Evolutionary conservation across 2,888 invertebrate species (phyloP).

Genomic region (Acanthosepion lycidas): DNA sequence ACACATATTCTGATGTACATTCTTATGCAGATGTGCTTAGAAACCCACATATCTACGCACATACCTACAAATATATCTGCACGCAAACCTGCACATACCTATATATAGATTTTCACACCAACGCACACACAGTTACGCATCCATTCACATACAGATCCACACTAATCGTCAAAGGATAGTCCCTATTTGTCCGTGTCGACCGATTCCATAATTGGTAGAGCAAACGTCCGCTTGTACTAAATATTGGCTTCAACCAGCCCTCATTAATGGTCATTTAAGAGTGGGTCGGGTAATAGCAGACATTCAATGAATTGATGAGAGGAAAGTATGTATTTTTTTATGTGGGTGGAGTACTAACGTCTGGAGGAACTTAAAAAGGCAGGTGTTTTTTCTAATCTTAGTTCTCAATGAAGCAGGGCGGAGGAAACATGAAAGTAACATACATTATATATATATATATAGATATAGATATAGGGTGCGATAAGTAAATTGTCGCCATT

Average conservation of each 20-base stretch:
- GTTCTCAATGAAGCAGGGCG: background rate
- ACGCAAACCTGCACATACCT: background rate
- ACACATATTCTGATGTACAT: no score
- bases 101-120: background rate
- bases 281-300: background rate
- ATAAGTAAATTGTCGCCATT: no score
- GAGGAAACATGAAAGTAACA: background rate
- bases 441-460: background rate
- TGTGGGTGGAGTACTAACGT: background rate
- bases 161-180: background rate
- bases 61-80: background rate
- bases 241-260: background rate
- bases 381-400: background rate
- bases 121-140: background rate
- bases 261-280: background rate
- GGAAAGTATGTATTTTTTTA: background rate
- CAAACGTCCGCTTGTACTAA: background rate
- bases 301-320: background rate
- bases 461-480: background rate
- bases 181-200: background rate
- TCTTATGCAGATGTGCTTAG: background rate
- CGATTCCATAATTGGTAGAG: background rate
- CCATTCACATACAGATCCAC: background rate
- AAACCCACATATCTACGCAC: background rate
- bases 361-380: background rate